Conservation (phyloP, 2,797 vertebrate species). For the Silurus aristotelis region DNA sequence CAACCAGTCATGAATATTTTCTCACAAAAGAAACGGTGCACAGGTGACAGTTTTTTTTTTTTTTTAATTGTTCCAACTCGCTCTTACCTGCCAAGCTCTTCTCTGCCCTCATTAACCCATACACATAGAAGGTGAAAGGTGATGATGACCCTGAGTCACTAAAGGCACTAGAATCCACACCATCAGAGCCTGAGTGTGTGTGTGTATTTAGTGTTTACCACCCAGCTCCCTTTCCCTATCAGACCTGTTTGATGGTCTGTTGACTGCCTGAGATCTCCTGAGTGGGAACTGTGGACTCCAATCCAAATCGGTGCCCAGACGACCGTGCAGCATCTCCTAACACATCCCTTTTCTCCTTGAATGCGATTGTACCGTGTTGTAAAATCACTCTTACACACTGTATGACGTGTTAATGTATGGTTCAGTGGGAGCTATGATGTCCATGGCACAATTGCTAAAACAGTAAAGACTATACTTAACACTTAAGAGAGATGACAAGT, state of each 20-base stretch:
- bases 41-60: background rate
- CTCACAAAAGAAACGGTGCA: slow-evolving; percentile 13
- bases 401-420: slow-evolving; percentile 69
- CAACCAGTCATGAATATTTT: slow-evolving; percentile 16
- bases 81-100: slow-evolving; percentile 47
- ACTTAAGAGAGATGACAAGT: slow-evolving; percentile 98
- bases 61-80: slow-evolving; percentile 11
- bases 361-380: slow-evolving; percentile 77
- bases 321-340: slow-evolving; percentile 64
- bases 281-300: slow-evolving; percentile 78
- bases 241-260: slow-evolving; percentile 72
- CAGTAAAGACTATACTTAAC: slow-evolving; percentile 88
- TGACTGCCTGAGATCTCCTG: slow-evolving; percentile 77
- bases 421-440: slow-evolving; percentile 86
- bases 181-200: slow-evolving; percentile 41
- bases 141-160: slow-evolving; percentile 12
- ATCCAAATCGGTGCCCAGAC: slow-evolving; percentile 79
- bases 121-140: slow-evolving; percentile 23
- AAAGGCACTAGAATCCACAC: slow-evolving; percentile 37
- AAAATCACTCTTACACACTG: slow-evolving; percentile 64
- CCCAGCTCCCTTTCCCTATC: slow-evolving; percentile 66
- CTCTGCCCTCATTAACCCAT: slow-evolving; percentile 38
- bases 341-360: slow-evolving; percentile 56
- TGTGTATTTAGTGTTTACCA: slow-evolving; percentile 69
- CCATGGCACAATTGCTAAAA: slow-evolving; percentile 93